phyloP scores from a whole-genome alignment of 1,140 invertebrate species.

The Arion vulgaris region DNA sequence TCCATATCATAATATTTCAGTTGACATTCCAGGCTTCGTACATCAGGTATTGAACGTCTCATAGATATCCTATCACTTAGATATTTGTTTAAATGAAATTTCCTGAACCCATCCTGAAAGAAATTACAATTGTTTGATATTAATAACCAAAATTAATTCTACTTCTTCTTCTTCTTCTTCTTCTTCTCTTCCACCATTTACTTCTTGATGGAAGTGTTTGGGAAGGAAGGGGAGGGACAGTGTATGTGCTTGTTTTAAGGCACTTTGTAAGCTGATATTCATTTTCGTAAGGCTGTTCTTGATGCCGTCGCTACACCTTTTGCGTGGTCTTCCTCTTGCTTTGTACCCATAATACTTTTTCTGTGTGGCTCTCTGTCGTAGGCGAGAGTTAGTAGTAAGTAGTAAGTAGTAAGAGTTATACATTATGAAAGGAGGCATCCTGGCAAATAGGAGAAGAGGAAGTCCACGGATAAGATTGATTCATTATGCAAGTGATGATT shows the following conservation, averaged over 20 bases:
- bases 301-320: too few species aligned
- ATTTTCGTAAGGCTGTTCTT: too few species aligned
- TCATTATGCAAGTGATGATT: too few species aligned
- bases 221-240: background rate
- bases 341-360: too few species aligned
- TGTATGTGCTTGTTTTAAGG: background rate
- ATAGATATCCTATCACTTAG: background rate
- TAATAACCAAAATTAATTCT: background rate
- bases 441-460: too few species aligned
- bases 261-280: background rate
- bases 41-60: background rate
- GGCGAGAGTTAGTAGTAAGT: too few species aligned
- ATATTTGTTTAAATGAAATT: background rate
- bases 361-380: too few species aligned
- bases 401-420: too few species aligned
- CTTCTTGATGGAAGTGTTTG: background rate
- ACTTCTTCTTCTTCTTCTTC: background rate
- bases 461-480: too few species aligned
- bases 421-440: too few species aligned
- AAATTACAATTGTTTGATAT: too few species aligned
- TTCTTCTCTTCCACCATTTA: background rate
- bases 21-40: background rate
- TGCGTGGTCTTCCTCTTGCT: too few species aligned
- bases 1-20: background rate
- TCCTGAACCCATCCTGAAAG: background rate